These are phyloP conservation scores for Xestia sexstrigata DNA, from an alignment of 2,888 invertebrate species.

Conservation along the genomic window DNA sequence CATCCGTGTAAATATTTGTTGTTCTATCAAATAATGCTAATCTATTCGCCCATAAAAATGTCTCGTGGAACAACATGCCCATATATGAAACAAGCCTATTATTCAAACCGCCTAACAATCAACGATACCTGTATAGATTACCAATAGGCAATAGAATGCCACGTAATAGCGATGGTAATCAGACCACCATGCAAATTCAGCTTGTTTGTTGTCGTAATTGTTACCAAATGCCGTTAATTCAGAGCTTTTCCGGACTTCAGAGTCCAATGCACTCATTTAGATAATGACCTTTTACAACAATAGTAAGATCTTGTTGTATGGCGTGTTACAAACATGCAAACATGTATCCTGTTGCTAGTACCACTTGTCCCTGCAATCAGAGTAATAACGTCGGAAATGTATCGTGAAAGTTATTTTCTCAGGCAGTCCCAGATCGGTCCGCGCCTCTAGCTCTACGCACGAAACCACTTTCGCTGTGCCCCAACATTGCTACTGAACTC, in stretches of 20 bases:
- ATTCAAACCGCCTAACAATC: slow-evolving; percentile 65
- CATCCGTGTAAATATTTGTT: slow-evolving; percentile 44
- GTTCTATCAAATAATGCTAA: slow-evolving; percentile 33
- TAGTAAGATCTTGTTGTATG: slow-evolving; percentile 23
- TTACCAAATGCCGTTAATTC: slow-evolving; percentile 46
- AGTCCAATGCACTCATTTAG: slow-evolving; percentile 43
- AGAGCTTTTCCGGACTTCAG: slow-evolving; percentile 38
- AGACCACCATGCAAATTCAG: slow-evolving; percentile 64
- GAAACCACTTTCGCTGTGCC: slow-evolving; percentile 87
- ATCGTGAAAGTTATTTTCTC: slow-evolving; percentile 90
- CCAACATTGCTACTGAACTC: slow-evolving; percentile 78
- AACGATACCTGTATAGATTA: slow-evolving; percentile 71
- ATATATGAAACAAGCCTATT: slow-evolving; percentile 61
- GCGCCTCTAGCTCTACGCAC: slow-evolving; percentile 78
- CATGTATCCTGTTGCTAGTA: slow-evolving; percentile 44
- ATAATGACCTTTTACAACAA: slow-evolving; percentile 19
- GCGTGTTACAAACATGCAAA: slow-evolving; percentile 27
- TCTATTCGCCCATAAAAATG: slow-evolving; percentile 39
- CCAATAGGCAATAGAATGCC: slow-evolving; percentile 74
- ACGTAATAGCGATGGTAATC: slow-evolving; percentile 71
- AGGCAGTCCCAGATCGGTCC: slow-evolving; percentile 81
- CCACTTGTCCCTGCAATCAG: slow-evolving; percentile 78
- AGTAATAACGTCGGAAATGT: slow-evolving; percentile 83
- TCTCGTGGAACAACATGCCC: slow-evolving; percentile 23
- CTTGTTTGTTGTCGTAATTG: slow-evolving; percentile 47